Evolutionary conservation across 2,888 invertebrate genomes (phyloP), one percentile per base, ranked within the genome.

Genomic region (Acanthosepion lycidas): DNA sequence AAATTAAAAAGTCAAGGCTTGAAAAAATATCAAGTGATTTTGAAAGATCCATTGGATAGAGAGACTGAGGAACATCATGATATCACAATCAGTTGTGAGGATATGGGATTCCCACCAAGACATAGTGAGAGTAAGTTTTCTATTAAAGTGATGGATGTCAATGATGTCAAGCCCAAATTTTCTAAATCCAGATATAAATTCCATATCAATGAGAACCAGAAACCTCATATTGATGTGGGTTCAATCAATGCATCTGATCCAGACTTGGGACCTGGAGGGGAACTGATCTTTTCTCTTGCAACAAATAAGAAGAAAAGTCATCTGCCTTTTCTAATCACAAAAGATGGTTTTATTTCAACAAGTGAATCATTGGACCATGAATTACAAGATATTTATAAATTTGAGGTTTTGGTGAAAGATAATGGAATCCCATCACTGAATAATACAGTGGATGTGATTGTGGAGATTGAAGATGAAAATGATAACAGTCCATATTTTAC

Each of bases 311-410:
- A 78, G n/a, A 78, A n/a, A 78, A 78, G 33, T 78, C n/a, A 78
- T 4, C n/a, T 78, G 78, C 78, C 78, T 33, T 78, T 78, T 78
- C 3, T 78, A 33, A 78, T 78, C 78, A 78, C 78, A 0, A 78
- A 78, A 78, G 78, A 78, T 78, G 78, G 78, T 78, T 78, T 78
- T 78, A 78, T 78, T 78, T 78, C 78, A 78, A 78, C 78, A 78
- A 78, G 78, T 78, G 78, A 78, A 78, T n/a, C n/a, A 33, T 78
- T 78, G 78, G 78, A 78, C 78, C 78, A 78, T 78, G 78, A 78
- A 78, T 78, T 78, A 78, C n/a, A 78, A 78, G 78, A 78, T 78
- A n/a, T 78, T 78, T 78, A 78, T 78, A 78, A 78, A n/a, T 78
- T 78, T 78, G 78, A n/a, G n/a, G 78, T 78, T 78, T 78, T 78